These are phyloP conservation scores for Crypturellus undulatus DNA, from an alignment of 2,113 vertebrate genomes.

Conservation along the genomic window DNA sequence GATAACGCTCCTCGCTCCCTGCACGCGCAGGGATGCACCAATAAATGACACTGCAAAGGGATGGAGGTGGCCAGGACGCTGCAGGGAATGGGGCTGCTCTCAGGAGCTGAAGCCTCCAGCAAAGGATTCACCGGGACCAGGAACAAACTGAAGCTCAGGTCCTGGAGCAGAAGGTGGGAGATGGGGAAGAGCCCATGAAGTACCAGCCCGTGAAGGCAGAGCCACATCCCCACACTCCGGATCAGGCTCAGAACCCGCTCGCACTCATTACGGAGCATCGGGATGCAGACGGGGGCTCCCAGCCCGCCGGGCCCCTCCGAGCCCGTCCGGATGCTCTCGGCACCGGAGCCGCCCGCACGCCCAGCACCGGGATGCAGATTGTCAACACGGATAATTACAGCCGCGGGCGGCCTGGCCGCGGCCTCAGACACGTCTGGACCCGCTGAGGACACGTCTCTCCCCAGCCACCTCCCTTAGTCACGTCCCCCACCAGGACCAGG, in stretches of 20 bases:
- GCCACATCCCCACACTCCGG: fast-evolving
- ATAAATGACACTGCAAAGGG: fast-evolving
- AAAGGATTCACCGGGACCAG: not conserved
- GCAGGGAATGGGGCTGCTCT: not conserved
- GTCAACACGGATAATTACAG: conserved; percentile 56
- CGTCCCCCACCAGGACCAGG: not conserved
- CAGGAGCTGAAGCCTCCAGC: fast-evolving
- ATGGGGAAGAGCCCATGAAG: not conserved
- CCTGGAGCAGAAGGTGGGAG: not conserved
- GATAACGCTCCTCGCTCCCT: not conserved
- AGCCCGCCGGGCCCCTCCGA: not conserved
- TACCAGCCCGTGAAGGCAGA: not conserved
- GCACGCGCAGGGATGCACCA: not conserved
- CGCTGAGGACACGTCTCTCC: fast-evolving
- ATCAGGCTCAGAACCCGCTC: not conserved
- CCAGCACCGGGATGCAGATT: conserved; percentile 25
- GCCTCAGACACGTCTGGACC: not conserved
- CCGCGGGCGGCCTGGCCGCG: not conserved
- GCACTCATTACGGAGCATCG: not conserved
- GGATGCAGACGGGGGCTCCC: fast-evolving
- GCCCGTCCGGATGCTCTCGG: not conserved
- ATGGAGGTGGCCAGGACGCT: not conserved
- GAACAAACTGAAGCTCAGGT: not conserved
- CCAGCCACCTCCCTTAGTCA: fast-evolving
- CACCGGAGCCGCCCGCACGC: not conserved